phyloP scores from a whole-genome alignment of 1,140 invertebrate species.

The Forficula auricularia region DNA sequence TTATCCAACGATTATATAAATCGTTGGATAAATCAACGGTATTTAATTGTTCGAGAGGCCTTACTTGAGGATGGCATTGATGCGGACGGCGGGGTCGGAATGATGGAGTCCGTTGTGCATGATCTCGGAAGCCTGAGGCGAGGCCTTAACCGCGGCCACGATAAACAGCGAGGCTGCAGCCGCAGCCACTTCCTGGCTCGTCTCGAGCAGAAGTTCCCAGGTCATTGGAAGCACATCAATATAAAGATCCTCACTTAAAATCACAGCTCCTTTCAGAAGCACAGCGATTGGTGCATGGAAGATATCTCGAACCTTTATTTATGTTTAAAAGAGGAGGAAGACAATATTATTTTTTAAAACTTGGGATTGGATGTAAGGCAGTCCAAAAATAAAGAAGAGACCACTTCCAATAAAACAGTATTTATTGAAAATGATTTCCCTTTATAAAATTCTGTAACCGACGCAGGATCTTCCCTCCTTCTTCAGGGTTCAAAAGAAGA shows the following conservation, averaged over 20 bases:
- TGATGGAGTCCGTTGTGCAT: slow-evolving; percentile 76
- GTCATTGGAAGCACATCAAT: slow-evolving; percentile 72
- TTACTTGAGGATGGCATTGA: slow-evolving; percentile 64
- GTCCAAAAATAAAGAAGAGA: neutral
- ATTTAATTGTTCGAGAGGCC: too few species aligned
- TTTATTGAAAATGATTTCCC: too few species aligned
- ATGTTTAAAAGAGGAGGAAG: slow-evolving; percentile 11
- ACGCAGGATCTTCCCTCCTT: too few species aligned
- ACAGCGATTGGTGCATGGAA: slow-evolving; percentile 81
- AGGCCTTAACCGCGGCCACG: slow-evolving; percentile 73
- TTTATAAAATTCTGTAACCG: too few species aligned
- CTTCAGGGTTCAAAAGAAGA: too few species aligned
- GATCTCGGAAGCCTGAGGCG: slow-evolving; percentile 68
- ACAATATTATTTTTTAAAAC: neutral
- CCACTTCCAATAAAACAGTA: neutral
- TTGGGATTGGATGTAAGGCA: too few species aligned
- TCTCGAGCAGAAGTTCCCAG: slow-evolving; percentile 84
- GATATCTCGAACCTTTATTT: slow-evolving; percentile 53
- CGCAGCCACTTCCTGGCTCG: slow-evolving; percentile 55
- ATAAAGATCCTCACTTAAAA: slow-evolving; percentile 75
- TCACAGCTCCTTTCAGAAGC: slow-evolving; percentile 79
- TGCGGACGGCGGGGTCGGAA: slow-evolving; percentile 53
- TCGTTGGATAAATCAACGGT: too few species aligned
- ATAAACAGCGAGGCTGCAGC: slow-evolving; percentile 81
- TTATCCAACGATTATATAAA: too few species aligned